Evolutionary conservation across 2,797 vertebrate species (phyloP).

Genomic region (Hippoglossus hippoglossus): DNA sequence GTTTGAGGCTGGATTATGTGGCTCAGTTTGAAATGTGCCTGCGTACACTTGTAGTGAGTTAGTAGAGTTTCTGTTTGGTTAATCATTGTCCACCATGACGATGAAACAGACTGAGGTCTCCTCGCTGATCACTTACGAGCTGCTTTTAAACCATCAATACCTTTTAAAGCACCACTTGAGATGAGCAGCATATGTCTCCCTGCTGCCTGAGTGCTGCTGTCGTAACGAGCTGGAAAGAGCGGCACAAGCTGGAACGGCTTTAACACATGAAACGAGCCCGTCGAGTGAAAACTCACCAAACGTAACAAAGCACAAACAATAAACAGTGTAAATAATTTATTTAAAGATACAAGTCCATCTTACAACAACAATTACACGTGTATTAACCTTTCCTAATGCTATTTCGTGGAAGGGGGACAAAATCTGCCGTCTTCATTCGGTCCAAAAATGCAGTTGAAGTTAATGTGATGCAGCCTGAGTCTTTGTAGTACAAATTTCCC

Average conservation of each 20-base stretch:
- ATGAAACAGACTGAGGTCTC: conserved; percentile 68
- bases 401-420: not conserved
- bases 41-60: conserved; percentile 1
- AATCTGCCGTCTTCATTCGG: not conserved
- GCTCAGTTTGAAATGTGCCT: conserved; percentile 22
- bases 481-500: not conserved
- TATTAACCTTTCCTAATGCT: not conserved
- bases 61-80: conserved; percentile 22
- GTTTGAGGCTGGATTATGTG: conserved; percentile 1
- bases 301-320: not conserved
- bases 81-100: conserved; percentile 50
- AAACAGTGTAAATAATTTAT: not conserved
- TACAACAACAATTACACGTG: too few species aligned
- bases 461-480: not conserved
- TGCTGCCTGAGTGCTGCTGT: conserved; percentile 58
- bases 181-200: conserved; percentile 78
- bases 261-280: conserved; percentile 8
- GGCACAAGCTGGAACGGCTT: conserved; percentile 42
- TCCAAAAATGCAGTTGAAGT: not conserved
- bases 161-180: conserved; percentile 83
- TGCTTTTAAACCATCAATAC: conserved; percentile 86
- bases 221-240: conserved; percentile 46
- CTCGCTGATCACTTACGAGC: conserved; percentile 79
- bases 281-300: conserved; percentile 20
- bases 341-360: not conserved